A percentile compares a stretch with the other conserved stretches of the same genome.
Evolutionary conservation across 2,797 vertebrate genomes (phyloP).

Genomic region (Microctenopoma steveboyesi): DNA sequence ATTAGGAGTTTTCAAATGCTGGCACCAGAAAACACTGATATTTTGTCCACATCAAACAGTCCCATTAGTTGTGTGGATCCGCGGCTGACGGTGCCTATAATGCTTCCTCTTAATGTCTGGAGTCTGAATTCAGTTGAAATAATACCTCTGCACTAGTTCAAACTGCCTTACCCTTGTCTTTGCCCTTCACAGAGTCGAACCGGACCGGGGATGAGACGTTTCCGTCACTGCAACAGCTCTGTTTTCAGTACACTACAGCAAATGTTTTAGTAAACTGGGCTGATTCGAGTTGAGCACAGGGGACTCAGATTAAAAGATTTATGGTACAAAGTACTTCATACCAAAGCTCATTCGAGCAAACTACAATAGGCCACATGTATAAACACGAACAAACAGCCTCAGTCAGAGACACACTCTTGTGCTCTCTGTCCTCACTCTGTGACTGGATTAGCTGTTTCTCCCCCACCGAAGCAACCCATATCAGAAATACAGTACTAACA

Average conservation of each 20-base stretch:
- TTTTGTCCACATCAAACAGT: constrained; percentile 58
- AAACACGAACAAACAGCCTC: constrained; percentile 63
- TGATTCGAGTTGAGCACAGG: constrained; percentile 58
- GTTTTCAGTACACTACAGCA: constrained; percentile 36
- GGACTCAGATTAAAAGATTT: constrained; percentile 78
- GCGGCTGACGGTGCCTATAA: constrained; percentile 46
- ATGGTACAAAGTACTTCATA: constrained; percentile 73
- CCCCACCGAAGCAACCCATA: constrained; percentile 18
- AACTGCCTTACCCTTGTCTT: constrained; percentile 33
- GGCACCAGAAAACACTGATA: constrained; percentile 49
- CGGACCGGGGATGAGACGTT: constrained; percentile 34
- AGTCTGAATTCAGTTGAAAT: constrained; percentile 51
- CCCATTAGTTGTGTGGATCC: constrained; percentile 38
- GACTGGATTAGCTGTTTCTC: constrained; percentile 43
- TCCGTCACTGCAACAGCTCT: constrained; percentile 32
- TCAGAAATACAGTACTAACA: constrained; percentile 8
- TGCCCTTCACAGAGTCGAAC: constrained; percentile 57
- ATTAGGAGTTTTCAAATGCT: constrained; percentile 62
- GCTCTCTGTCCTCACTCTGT: constrained; percentile 13
- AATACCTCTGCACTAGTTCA: constrained; percentile 40
- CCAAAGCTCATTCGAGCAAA: constrained; percentile 63
- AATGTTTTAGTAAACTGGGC: constrained; percentile 55
- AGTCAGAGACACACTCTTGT: constrained; percentile 34
- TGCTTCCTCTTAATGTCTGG: constrained; percentile 46
- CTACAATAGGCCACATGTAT: constrained; percentile 63